Percentiles rank a stretch among this genome's conserved stretches.
phyloP scores from a whole-genome alignment of 1,140 invertebrate genomes.

The Argopecten irradians region DNA sequence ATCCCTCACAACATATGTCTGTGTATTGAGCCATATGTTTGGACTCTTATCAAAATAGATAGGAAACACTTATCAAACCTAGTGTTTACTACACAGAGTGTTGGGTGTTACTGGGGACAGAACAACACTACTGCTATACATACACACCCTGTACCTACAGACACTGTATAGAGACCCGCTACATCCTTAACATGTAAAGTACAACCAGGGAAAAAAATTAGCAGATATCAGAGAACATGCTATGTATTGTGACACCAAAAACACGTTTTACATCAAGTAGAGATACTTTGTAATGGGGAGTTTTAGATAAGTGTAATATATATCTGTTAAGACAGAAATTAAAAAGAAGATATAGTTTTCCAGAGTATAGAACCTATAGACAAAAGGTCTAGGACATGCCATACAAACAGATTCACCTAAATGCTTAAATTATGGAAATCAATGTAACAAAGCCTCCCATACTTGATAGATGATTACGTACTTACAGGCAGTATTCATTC shows the following conservation, averaged over 20 bases:
- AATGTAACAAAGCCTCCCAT: too few species aligned
- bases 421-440: too few species aligned
- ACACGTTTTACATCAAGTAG: neutral
- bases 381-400: neutral
- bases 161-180: too few species aligned
- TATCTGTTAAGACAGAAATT: neutral
- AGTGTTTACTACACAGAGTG: neutral
- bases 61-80: neutral
- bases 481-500: too few species aligned
- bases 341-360: neutral
- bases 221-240: neutral
- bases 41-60: conserved; percentile 22
- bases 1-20: neutral
- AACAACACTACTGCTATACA: too few species aligned
- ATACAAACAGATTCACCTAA: too few species aligned
- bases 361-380: neutral
- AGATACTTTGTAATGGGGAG: too few species aligned
- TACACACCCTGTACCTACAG: too few species aligned
- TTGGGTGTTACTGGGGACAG: neutral
- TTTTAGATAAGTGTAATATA: too few species aligned
- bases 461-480: too few species aligned
- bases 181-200: neutral
- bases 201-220: neutral
- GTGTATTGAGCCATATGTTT: neutral
- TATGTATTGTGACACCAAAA: neutral